A percentile compares a stretch with the other conserved stretches of the same genome.
Conservation (phyloP, 2,113 vertebrate genomes). For the Egretta garzetta region DNA sequence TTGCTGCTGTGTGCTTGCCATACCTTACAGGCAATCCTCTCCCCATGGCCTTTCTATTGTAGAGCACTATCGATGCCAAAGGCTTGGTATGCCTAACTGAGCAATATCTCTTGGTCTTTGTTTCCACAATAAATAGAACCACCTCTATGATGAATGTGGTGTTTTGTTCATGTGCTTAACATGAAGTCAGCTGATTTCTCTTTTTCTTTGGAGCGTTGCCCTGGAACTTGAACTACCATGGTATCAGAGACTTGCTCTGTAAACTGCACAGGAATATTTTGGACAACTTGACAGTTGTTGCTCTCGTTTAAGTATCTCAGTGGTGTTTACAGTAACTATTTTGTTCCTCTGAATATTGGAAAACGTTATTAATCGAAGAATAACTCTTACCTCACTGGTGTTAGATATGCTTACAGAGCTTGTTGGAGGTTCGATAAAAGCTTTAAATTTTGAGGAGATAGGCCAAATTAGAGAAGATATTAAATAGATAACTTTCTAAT, state of each 20-base stretch:
- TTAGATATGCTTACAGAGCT: not conserved
- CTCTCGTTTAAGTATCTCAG: not conserved
- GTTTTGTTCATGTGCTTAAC: rapidly evolving
- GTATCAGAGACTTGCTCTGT: not conserved
- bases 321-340: not conserved
- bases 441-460: not conserved
- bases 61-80: not conserved
- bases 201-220: not conserved
- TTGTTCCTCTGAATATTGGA: not conserved
- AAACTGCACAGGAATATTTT: not conserved
- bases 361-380: not conserved
- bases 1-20: not conserved
- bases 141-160: rapidly evolving
- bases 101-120: not conserved
- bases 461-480: not conserved
- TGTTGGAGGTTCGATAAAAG: not conserved
- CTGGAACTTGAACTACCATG: not conserved
- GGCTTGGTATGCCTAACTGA: not conserved
- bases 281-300: not conserved
- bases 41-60: not conserved
- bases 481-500: not conserved
- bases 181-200: slow-evolving; percentile 37
- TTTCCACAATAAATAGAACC: not conserved
- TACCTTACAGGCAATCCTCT: not conserved
- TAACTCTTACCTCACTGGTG: not conserved